Evolutionary conservation across 2,113 vertebrate genomes (phyloP).

Genomic region (Rutilus rutilus): DNA sequence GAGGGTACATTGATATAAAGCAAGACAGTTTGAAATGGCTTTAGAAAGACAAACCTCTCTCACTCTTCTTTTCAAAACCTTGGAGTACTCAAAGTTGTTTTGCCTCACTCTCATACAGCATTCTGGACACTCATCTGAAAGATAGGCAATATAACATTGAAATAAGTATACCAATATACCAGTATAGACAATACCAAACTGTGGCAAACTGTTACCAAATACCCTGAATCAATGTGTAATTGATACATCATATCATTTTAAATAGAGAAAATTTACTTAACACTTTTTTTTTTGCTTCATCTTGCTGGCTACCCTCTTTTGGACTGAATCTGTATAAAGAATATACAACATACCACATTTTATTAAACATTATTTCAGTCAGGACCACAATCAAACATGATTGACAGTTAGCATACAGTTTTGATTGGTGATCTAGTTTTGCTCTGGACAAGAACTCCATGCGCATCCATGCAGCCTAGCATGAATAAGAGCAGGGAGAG

Average conservation of each 20-base stretch:
- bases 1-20: not conserved
- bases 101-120: not conserved
- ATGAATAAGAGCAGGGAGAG: no score
- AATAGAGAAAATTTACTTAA: not conserved
- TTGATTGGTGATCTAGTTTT: no score
- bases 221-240: not conserved
- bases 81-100: slow-evolving; percentile 21
- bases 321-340: not conserved
- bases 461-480: no score
- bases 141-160: not conserved
- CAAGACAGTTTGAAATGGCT: not conserved
- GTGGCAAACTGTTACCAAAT: no score
- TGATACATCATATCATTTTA: not conserved
- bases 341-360: not conserved
- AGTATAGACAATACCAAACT: not conserved
- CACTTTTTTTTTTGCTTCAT: not conserved
- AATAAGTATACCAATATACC: not conserved
- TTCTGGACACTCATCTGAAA: slow-evolving; percentile 16
- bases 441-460: no score
- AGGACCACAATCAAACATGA: no score
- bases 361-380: not conserved
- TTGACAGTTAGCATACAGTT: no score
- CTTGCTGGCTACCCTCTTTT: not conserved
- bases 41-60: slow-evolving; percentile 2
- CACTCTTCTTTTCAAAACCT: slow-evolving; percentile 14